Conservation (phyloP, 2,113 vertebrate genomes). For the Solea solea region DNA sequence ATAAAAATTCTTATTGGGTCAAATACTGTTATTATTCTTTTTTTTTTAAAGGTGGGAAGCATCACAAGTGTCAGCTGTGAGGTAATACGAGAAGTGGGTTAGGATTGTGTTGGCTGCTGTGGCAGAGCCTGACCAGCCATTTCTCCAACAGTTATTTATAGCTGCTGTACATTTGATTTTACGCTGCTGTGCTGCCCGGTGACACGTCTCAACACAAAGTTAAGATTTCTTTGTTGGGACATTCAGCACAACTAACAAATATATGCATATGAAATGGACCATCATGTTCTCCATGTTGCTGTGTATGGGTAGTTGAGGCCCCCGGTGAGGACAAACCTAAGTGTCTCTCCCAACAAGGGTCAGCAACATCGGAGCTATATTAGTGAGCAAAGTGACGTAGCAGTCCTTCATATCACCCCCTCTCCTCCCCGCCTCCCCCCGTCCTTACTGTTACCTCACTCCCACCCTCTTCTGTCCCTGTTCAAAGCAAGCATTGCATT, state of each 20-base stretch:
- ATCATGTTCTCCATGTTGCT: background rate
- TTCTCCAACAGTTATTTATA: slow-evolving; percentile 71
- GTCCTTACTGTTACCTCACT: slow-evolving; percentile 46
- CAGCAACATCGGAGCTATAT: slow-evolving; percentile 78
- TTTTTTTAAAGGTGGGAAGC: slow-evolving; percentile 20
- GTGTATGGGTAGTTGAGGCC: background rate
- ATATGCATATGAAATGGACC: background rate
- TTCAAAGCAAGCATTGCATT: slow-evolving; percentile 68
- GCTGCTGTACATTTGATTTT: slow-evolving; percentile 36
- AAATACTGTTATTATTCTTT: background rate
- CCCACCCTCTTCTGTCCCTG: slow-evolving; percentile 44
- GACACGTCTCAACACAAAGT: slow-evolving; percentile 18
- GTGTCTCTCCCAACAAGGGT: slow-evolving; percentile 41
- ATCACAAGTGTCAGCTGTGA: slow-evolving; percentile 55
- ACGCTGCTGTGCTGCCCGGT: slow-evolving; percentile 14
- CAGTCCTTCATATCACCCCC: slow-evolving; percentile 33
- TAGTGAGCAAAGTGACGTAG: slow-evolving; percentile 60
- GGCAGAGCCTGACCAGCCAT: slow-evolving; percentile 52
- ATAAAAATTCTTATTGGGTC: background rate
- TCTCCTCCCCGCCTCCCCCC: background rate
- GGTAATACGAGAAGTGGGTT: slow-evolving; percentile 51
- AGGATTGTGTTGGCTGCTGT: slow-evolving; percentile 53
- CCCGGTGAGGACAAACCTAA: slow-evolving; percentile 11
- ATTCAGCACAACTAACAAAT: background rate
- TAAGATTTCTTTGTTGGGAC: background rate